Conservation (phyloP, 2,888 invertebrate genomes). For the Drosophila formosana region DNA sequence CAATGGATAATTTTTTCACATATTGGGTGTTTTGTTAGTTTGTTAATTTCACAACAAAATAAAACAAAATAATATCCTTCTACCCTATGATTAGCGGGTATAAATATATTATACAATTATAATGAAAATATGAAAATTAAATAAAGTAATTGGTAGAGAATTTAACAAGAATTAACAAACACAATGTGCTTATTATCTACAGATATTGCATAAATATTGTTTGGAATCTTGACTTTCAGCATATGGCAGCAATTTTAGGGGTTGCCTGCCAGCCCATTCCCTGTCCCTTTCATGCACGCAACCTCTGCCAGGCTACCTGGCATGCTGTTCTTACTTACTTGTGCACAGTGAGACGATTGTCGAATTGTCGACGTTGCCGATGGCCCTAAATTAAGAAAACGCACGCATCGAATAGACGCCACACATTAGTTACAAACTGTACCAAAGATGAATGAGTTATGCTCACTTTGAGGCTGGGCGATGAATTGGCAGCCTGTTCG, state of each 20-base stretch:
- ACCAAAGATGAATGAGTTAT: not conserved
- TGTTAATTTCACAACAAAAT: too few species aligned
- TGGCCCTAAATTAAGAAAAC: constrained; percentile 42
- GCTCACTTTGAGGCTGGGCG: constrained; percentile 78
- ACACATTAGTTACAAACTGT: constrained; percentile 28
- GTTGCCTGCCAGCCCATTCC: constrained; percentile 17
- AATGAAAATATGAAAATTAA: not conserved
- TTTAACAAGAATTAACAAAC: not conserved
- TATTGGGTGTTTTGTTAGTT: too few species aligned
- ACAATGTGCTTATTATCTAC: not conserved
- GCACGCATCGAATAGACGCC: constrained; percentile 13
- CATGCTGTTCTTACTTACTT: constrained; percentile 74
- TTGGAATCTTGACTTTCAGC: constrained; percentile 7
- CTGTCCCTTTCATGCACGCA: not conserved
- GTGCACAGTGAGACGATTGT: constrained; percentile 80
- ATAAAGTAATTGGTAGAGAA: not conserved
- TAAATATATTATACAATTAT: not conserved
- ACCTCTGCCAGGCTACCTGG: constrained; percentile 10
- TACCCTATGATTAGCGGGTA: too few species aligned
- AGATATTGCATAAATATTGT: not conserved
- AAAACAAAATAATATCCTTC: too few species aligned
- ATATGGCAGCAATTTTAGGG: constrained; percentile 43
- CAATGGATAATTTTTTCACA: too few species aligned
- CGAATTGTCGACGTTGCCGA: constrained; percentile 53
- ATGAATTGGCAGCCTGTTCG: constrained; percentile 79